Evolutionary conservation across 2,797 vertebrate genomes (phyloP), one percentile per base, ranked within the genome.

Genomic region (Huso huso): DNA sequence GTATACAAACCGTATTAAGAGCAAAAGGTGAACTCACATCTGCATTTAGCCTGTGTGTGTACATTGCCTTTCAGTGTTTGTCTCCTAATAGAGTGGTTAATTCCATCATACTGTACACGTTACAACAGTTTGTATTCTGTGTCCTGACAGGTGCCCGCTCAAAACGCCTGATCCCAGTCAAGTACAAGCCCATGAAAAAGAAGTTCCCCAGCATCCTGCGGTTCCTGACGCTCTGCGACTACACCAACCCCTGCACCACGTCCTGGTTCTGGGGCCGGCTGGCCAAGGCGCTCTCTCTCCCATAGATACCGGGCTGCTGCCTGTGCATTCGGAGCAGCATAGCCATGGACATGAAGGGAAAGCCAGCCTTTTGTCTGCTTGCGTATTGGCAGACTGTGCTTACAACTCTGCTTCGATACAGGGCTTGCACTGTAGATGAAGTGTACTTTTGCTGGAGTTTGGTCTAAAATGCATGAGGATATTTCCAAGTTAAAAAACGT

Each of bases 221-320:
- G 51, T 98, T 96, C 81, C 92, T 99, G 69, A 99, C 97, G 0
- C 68, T 94, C 48, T 99, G 95, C 0, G 97, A 99, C 85, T 98
- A 98, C 77, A 99, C 94, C 64, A 90, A 94, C 53, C 93, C 90
- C 0, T 93, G 88, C 77, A 97, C 95, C 55, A 89, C 97, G 73
- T 77, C 73, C 12, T 99, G 96, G 96, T 99, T 99, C 87, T 99
- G 96, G 97, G 66, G 0, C 0, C 91, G 96, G 66, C 88, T 99
- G 18, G 94, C 93, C 68, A 95, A 82, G 78, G 93, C 93, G 3
- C 82, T 94, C 51, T 71, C 79, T 8, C 68, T 67, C 11, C 67
- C 78, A 51, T 83, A 55, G n/a, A 9, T 55, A 9, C n/a, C 2
- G 52, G 9, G n/a, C 52, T 0, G 3, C 4, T 55, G 52, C 2